Percentiles rank a stretch among this genome's conserved stretches.
Evolutionary conservation across 2,888 invertebrate genomes (phyloP).

Genomic region (Dynastes grantii): DNA sequence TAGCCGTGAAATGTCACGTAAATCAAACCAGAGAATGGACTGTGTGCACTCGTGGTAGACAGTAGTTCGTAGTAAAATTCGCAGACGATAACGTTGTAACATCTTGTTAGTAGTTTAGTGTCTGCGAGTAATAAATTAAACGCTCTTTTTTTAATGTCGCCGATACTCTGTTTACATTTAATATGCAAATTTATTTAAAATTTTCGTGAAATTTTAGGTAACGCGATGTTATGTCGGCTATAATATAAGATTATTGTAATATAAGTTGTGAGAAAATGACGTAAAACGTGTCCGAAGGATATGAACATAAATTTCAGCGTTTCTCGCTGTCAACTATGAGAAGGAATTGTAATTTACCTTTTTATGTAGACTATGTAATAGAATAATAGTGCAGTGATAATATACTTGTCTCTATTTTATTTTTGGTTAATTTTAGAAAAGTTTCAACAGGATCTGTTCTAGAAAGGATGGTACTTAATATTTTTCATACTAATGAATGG

Average conservation of each 20-base stretch:
- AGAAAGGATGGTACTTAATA: too few relatives aligned
- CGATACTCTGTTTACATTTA: not conserved
- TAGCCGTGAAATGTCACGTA: too few relatives aligned
- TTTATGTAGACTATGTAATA: not conserved
- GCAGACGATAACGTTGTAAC: slow-evolving; percentile 7
- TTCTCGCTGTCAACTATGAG: not conserved
- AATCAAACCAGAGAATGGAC: too few relatives aligned
- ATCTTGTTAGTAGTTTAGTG: not conserved
- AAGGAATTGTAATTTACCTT: not conserved
- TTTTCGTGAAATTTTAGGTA: not conserved
- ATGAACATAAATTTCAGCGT: not conserved
- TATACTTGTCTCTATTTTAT: too few relatives aligned
- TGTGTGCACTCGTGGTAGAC: not conserved
- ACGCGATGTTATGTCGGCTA: not conserved
- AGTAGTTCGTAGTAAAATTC: not conserved
- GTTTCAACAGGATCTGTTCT: too few relatives aligned
- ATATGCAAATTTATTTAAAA: slow-evolving; percentile 8
- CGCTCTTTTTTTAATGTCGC: slow-evolving; percentile 1
- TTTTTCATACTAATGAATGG: too few relatives aligned
- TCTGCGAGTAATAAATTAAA: slow-evolving; percentile 10
- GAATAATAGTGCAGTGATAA: too few relatives aligned
- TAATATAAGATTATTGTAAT: slow-evolving; percentile 10
- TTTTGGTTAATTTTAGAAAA: too few relatives aligned
- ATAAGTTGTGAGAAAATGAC: not conserved
- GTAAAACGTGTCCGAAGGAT: not conserved